Conservation (phyloP, 2,888 invertebrate genomes). For the Dynastes grantii region DNA sequence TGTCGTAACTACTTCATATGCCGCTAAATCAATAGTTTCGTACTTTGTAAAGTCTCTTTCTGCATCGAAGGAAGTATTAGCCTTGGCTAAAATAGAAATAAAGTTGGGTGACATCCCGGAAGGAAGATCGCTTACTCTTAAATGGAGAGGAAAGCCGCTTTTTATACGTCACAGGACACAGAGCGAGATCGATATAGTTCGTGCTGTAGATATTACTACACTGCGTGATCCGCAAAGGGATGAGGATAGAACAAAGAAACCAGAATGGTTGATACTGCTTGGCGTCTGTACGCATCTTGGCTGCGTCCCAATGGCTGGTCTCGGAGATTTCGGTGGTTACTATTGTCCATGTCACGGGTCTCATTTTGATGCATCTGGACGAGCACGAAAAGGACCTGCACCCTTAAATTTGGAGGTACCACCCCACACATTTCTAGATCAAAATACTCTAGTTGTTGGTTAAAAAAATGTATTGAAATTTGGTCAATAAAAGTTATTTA, state of each 20-base stretch:
- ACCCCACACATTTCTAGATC: conserved; percentile 73
- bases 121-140: conserved; percentile 78
- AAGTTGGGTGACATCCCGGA: conserved; percentile 80
- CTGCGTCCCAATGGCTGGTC: conserved; percentile 84
- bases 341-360: conserved; percentile 91
- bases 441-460: conserved; percentile 75
- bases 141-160: conserved; percentile 87
- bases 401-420: conserved; percentile 82
- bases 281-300: conserved; percentile 90
- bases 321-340: conserved; percentile 79
- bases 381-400: conserved; percentile 84
- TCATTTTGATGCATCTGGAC: conserved; percentile 84
- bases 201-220: conserved; percentile 74
- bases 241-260: conserved; percentile 76
- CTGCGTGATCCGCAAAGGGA: conserved; percentile 83
- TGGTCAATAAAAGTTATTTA: no score
- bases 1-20: conserved; percentile 75
- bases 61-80: conserved; percentile 83
- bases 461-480: conserved; percentile 54
- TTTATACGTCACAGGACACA: conserved; percentile 82
- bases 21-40: conserved; percentile 75
- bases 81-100: conserved; percentile 84
- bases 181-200: conserved; percentile 78
- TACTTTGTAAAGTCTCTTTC: conserved; percentile 76
- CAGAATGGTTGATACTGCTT: conserved; percentile 85